A percentile compares a stretch with the other conserved stretches of the same genome.
These are phyloP conservation scores for Lucinisca nassula DNA, from an alignment of 2,888 invertebrate genomes.

Conservation along the genomic window DNA sequence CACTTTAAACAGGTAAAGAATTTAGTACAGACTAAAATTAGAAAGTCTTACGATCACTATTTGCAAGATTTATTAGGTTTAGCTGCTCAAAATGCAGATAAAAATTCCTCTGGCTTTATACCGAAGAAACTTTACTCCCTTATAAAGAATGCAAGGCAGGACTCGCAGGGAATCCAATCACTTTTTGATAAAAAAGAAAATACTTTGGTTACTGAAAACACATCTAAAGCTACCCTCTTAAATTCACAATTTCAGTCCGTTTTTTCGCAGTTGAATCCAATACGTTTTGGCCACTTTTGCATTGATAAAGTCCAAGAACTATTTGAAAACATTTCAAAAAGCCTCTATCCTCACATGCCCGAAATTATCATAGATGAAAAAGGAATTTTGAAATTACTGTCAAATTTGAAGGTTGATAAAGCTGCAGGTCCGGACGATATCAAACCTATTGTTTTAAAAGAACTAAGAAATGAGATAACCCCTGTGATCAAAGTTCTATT, in stretches of 20 bases:
- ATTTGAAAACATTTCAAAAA: neutral
- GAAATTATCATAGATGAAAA: neutral
- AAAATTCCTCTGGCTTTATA: neutral
- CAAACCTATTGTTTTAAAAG: conserved; percentile 4
- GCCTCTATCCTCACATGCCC: neutral
- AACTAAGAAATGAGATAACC: conserved; percentile 4
- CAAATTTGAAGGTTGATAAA: conserved; percentile 11
- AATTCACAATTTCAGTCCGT: neutral
- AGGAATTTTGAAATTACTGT: neutral
- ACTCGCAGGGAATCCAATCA: neutral
- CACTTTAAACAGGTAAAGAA: neutral
- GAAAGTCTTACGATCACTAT: neutral
- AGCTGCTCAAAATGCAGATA: neutral
- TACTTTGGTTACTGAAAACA: neutral
- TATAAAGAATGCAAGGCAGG: conserved; percentile 10
- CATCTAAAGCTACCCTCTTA: neutral
- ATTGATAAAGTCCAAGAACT: neutral
- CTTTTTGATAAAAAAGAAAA: neutral
- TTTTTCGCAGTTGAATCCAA: neutral
- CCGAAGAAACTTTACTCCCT: conserved; percentile 11
- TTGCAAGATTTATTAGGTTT: neutral
- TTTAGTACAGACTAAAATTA: neutral
- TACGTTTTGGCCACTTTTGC: neutral
- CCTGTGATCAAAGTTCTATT: neutral
- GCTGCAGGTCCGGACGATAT: conserved; percentile 21